A percentile compares a stretch with the other conserved stretches of the same genome.
phyloP scores from a whole-genome alignment of 1,140 invertebrate species.

The Monochamus saltuarius region DNA sequence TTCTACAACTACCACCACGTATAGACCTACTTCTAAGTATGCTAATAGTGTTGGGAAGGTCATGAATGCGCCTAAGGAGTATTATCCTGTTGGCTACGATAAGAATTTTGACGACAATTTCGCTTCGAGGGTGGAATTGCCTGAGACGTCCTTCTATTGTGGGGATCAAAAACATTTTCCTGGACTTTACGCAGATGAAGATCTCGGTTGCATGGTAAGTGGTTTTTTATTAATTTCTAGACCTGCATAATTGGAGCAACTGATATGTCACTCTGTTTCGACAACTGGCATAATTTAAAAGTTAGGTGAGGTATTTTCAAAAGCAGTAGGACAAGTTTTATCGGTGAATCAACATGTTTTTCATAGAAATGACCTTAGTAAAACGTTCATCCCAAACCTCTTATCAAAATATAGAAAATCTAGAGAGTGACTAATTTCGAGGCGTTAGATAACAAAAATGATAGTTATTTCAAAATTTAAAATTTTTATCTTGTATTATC shows the following conservation, averaged over 20 bases:
- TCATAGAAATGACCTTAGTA: neutral
- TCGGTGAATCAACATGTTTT: neutral
- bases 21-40: constrained; percentile 37
- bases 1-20: constrained; percentile 39
- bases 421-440: too few relatives aligned
- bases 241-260: neutral
- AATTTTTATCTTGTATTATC: too few relatives aligned
- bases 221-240: neutral
- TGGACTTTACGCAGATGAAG: constrained; percentile 85
- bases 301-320: too few relatives aligned
- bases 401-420: too few relatives aligned
- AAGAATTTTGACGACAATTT: constrained; percentile 88
- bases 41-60: constrained; percentile 64
- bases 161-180: constrained; percentile 88
- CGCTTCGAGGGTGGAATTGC: constrained; percentile 77
- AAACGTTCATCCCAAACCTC: neutral
- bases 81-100: constrained; percentile 82
- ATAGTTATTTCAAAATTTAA: too few relatives aligned
- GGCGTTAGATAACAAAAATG: too few relatives aligned
- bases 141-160: constrained; percentile 84
- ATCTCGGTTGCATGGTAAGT: constrained; percentile 87
- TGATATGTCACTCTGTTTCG: too few relatives aligned
- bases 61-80: constrained; percentile 86
- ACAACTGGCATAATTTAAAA: too few relatives aligned
- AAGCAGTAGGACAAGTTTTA: too few relatives aligned